Evolutionary conservation across 2,797 vertebrate genomes (phyloP).

Genomic region (Typhlichthys subterraneus): DNA sequence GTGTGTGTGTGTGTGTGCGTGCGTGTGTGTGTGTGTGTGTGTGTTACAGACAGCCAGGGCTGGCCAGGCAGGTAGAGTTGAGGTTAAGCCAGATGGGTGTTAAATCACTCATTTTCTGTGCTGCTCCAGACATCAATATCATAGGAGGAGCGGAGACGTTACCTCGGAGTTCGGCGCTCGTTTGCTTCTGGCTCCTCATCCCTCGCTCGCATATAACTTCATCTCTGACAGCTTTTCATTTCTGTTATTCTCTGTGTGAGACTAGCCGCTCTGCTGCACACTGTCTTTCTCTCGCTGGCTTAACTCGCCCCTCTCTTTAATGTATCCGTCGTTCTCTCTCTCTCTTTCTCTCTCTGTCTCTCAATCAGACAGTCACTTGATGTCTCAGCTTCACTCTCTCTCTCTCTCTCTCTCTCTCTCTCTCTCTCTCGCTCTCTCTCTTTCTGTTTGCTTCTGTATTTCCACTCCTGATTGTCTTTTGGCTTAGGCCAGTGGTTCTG

Average conservation of each 20-base stretch:
- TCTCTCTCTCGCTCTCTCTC: conserved; percentile 1
- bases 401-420: conserved; percentile 4
- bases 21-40: conserved; percentile 19
- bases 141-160: conserved; percentile 55
- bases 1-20: conserved; percentile 15
- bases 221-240: conserved; percentile 40
- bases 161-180: conserved; percentile 40
- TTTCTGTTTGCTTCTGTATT: background rate
- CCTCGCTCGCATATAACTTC: conserved; percentile 43
- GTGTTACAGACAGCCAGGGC: conserved; percentile 46
- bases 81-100: conserved; percentile 61
- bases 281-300: too few species aligned
- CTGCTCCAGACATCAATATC: conserved; percentile 65
- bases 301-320: background rate
- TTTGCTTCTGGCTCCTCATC: conserved; percentile 39
- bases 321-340: conserved; percentile 14
- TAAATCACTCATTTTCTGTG: conserved; percentile 62
- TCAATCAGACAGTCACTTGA: background rate
- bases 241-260: conserved; percentile 12
- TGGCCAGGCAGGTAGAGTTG: conserved; percentile 59
- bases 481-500: background rate
- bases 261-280: background rate
- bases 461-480: background rate
- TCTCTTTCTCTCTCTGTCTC: conserved; percentile 10
- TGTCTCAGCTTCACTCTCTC: conserved; percentile 5